These are phyloP conservation scores for Crematogaster levior DNA, from an alignment of 2,888 invertebrate species.

Conservation along the genomic window DNA sequence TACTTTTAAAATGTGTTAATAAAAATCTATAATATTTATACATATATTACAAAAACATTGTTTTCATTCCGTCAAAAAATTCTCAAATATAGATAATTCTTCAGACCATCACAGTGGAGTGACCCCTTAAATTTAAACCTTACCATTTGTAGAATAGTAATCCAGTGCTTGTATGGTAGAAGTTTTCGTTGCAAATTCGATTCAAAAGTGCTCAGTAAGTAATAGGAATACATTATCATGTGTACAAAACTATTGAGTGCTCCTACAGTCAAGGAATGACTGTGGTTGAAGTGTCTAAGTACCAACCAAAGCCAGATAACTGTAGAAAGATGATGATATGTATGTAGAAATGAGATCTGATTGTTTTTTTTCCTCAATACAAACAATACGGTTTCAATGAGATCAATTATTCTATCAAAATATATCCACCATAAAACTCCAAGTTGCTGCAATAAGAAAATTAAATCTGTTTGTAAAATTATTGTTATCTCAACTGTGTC, in stretches of 20 bases:
- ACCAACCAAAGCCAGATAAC: neutral
- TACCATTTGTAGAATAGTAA: conserved; percentile 89
- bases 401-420: conserved; percentile 89
- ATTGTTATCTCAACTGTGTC: neutral
- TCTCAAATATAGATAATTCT: too few species aligned
- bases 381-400: conserved; percentile 90
- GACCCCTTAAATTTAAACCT: conserved; percentile 71
- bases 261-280: neutral
- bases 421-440: conserved; percentile 88
- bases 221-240: conserved; percentile 91
- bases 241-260: conserved; percentile 89
- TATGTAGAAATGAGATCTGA: conserved; percentile 87
- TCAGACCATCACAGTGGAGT: too few species aligned
- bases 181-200: conserved; percentile 84
- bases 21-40: too few species aligned
- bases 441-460: conserved; percentile 5
- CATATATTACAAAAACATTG: too few species aligned
- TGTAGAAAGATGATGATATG: neutral
- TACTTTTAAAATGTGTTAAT: too few species aligned
- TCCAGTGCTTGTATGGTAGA: conserved; percentile 83
- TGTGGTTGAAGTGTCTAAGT: neutral
- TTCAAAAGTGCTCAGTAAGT: conserved; percentile 88
- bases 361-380: conserved; percentile 89
- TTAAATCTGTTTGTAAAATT: neutral
- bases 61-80: too few species aligned